Conservation (phyloP, 2,888 invertebrate species). For the Lochmaea capreae region DNA sequence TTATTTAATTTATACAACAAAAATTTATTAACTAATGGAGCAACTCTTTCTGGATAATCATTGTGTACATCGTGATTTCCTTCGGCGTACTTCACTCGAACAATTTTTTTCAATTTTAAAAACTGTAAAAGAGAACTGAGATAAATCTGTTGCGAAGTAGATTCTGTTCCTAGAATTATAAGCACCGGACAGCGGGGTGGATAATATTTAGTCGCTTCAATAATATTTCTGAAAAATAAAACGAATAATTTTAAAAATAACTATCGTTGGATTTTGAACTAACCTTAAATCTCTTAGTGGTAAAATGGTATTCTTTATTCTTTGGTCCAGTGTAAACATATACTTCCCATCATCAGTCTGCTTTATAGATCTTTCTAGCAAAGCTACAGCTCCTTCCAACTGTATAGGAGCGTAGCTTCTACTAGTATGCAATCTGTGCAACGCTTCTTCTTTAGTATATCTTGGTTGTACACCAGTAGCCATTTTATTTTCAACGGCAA, state of each 20-base stretch:
- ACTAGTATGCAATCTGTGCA: constrained; percentile 65
- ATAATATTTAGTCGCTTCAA: constrained; percentile 58
- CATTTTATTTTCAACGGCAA: constrained; percentile 55
- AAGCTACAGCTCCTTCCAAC: constrained; percentile 65
- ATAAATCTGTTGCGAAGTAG: constrained; percentile 47
- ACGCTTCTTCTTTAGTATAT: constrained; percentile 66
- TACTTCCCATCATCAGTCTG: constrained; percentile 62
- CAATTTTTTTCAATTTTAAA: constrained; percentile 53
- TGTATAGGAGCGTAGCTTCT: constrained; percentile 62
- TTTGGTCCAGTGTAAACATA: constrained; percentile 70
- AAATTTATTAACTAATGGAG: constrained; percentile 57
- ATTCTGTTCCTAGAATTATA: constrained; percentile 56
- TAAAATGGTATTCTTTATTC: constrained; percentile 63
- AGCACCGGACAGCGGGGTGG: constrained; percentile 63
- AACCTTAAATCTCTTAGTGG: constrained; percentile 58
- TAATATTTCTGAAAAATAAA: constrained; percentile 50
- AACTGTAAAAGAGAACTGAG: constrained; percentile 50
- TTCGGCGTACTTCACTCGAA: constrained; percentile 61
- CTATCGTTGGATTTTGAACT: too few relatives aligned
- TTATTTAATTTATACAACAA: constrained; percentile 53
- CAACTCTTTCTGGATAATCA: constrained; percentile 69
- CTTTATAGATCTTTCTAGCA: constrained; percentile 63
- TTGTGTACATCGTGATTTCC: constrained; percentile 75
- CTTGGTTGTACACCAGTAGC: constrained; percentile 47
- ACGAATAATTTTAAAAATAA: neutral